Evolutionary conservation across 2,113 vertebrate species (phyloP).

Genomic region (Leiothrix lutea): DNA sequence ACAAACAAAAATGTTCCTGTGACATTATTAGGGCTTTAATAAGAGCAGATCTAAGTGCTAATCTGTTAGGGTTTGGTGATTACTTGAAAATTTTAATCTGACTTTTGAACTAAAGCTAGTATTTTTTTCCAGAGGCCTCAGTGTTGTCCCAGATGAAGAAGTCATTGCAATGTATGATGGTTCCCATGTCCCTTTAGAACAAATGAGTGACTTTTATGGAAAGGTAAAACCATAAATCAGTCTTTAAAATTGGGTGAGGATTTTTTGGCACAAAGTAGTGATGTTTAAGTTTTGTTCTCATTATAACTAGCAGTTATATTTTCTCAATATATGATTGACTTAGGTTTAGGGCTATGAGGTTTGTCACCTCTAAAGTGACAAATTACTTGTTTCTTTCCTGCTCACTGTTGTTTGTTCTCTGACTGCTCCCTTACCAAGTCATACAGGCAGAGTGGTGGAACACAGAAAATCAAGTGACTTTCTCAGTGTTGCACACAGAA

Average conservation of each 20-base stretch:
- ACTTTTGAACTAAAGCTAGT: neutral
- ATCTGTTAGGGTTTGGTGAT: neutral
- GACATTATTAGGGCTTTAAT: neutral
- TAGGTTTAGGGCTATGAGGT: neutral
- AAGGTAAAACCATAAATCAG: conserved; percentile 78
- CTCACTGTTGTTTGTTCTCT: neutral
- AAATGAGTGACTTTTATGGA: conserved; percentile 98
- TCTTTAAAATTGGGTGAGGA: neutral
- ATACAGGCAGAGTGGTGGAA: neutral
- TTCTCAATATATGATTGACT: neutral
- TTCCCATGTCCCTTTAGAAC: conserved; percentile 91
- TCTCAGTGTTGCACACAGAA: neutral
- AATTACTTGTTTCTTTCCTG: neutral
- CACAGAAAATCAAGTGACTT: neutral
- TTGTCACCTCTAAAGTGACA: neutral
- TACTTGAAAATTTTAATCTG: neutral
- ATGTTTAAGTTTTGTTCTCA: neutral
- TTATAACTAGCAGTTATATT: neutral
- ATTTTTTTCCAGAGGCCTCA: conserved; percentile 84
- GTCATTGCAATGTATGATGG: conserved; percentile 98
- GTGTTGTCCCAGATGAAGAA: conserved; percentile 91
- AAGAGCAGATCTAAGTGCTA: neutral
- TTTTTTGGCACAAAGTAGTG: neutral
- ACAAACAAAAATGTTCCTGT: neutral
- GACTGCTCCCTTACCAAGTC: neutral